Percentiles rank a stretch among this genome's conserved stretches.
phyloP scores from a whole-genome alignment of 1,140 invertebrate genomes.

The Acromyrmex heyeri region DNA sequence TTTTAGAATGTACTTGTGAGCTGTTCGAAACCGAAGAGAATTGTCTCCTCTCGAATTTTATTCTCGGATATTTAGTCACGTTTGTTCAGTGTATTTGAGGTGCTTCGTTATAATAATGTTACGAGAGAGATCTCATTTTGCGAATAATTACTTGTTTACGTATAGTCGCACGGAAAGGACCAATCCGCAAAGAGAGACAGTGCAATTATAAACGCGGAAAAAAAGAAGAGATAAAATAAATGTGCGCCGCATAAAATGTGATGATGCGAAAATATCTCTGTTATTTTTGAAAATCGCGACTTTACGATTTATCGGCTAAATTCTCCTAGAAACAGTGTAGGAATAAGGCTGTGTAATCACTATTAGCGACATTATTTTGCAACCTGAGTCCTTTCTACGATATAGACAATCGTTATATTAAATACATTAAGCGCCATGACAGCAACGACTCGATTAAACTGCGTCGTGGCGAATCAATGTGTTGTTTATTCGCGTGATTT shows the following conservation, averaged over 20 bases:
- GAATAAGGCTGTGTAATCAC: conserved; percentile 40
- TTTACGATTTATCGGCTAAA: conserved; percentile 26
- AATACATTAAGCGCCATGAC: conserved; percentile 31
- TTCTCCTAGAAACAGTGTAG: conserved; percentile 32
- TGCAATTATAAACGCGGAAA: conserved; percentile 63
- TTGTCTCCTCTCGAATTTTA: conserved; percentile 38
- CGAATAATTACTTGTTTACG: conserved; percentile 66
- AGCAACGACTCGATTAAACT: background rate
- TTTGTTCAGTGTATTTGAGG: conserved; percentile 67
- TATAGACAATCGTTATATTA: conserved; percentile 26
- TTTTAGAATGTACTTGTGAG: conserved; percentile 58
- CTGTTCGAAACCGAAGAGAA: conserved; percentile 43
- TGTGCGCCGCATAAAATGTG: conserved; percentile 31
- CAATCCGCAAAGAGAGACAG: conserved; percentile 63
- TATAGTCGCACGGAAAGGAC: conserved; percentile 64
- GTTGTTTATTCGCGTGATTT: background rate
- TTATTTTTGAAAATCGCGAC: conserved; percentile 57
- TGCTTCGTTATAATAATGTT: conserved; percentile 66
- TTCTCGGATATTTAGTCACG: conserved; percentile 23
- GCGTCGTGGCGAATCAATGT: background rate
- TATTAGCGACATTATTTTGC: conserved; percentile 37
- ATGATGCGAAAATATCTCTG: conserved; percentile 60
- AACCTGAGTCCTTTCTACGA: conserved; percentile 20
- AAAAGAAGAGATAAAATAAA: conserved; percentile 14
- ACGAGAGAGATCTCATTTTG: conserved; percentile 68